Evolutionary conservation across 2,113 vertebrate species (phyloP).

Genomic region (Psephotus haematonotus): DNA sequence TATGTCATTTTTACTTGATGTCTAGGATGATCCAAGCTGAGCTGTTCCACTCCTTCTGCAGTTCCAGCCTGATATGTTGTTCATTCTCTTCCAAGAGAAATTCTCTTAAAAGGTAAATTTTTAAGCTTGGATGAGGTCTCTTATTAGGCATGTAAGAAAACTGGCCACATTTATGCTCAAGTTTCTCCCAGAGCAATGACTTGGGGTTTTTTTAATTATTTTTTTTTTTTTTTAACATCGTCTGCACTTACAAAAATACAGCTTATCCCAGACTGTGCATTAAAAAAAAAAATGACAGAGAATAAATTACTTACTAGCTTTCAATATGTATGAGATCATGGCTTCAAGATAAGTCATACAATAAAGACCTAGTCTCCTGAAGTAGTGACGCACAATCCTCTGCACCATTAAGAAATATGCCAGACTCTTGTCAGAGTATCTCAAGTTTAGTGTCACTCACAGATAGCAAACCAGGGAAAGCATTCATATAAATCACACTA

Average conservation of each 20-base stretch:
- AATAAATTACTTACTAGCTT: background rate
- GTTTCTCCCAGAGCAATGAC: background rate
- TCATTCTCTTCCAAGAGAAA: background rate
- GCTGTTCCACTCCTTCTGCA: background rate
- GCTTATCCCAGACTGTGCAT: background rate
- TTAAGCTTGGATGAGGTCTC: background rate
- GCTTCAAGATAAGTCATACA: slow-evolving; percentile 10
- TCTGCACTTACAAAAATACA: background rate
- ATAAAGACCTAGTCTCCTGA: background rate
- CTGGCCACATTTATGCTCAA: background rate
- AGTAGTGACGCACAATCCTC: background rate
- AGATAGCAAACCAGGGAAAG: background rate
- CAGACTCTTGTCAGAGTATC: background rate
- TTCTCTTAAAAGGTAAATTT: background rate
- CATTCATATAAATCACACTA: background rate
- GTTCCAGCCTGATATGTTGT: background rate
- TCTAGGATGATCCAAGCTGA: background rate
- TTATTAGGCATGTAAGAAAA: background rate
- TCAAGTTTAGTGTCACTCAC: background rate
- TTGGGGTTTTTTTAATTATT: background rate
- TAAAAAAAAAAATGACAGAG: background rate
- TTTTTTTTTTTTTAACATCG: background rate
- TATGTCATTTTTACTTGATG: background rate
- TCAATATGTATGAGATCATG: slow-evolving; percentile 23
- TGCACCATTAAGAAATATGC: background rate